phyloP scores from a whole-genome alignment of 2,888 invertebrate genomes.

The Dryomyza anilis region DNA sequence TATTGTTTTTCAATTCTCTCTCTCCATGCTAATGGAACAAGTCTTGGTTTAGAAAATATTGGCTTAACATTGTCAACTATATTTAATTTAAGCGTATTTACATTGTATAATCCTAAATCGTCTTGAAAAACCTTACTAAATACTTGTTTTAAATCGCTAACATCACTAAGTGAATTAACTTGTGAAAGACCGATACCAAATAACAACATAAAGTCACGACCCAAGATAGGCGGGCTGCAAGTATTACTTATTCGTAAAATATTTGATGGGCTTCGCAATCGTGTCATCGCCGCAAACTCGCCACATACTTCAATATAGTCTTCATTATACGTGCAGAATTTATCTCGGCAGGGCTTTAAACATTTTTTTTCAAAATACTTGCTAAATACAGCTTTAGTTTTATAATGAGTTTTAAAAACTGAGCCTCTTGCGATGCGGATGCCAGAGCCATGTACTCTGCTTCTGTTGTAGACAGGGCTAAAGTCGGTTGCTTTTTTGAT shows the following conservation, averaged over 20 bases:
- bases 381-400: no score
- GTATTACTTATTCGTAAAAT: conserved; percentile 13
- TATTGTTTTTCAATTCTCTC: conserved; percentile 15
- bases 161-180: no score
- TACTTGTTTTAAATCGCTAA: conserved; percentile 11
- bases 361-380: no score
- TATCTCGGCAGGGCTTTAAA: not conserved
- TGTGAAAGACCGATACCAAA: conserved; percentile 15
- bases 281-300: not conserved
- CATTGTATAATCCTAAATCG: conserved; percentile 11
- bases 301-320: not conserved
- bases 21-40: conserved; percentile 7
- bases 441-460: no score
- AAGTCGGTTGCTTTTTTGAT: no score
- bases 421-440: no score
- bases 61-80: conserved; percentile 12
- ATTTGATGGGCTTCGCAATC: not conserved
- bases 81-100: conserved; percentile 2
- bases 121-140: conserved; percentile 11
- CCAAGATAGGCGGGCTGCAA: conserved; percentile 8
- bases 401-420: not conserved
- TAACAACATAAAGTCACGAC: conserved; percentile 15
- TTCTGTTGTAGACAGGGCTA: no score
- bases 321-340: not conserved
- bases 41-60: conserved; percentile 13